Base-by-base conservation (phyloP, 2,888 invertebrate species). In the Nomada goodeniana region DNA sequence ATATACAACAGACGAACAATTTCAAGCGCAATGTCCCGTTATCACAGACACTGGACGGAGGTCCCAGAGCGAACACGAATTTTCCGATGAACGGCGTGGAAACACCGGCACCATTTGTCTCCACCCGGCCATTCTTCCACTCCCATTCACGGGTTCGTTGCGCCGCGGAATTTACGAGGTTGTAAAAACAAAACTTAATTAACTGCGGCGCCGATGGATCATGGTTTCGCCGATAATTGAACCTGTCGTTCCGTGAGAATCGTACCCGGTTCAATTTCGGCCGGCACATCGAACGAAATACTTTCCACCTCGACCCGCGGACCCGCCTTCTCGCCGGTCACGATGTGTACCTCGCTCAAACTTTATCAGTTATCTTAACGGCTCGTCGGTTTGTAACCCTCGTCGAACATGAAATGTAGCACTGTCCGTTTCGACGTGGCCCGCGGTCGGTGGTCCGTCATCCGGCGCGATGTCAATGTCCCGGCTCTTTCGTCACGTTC, bases 401-500 rank as follows among this genome's bases (percentile, higher is more conserved):
- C 63, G 65, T 73, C 74, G 75, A 72, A 70, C 67, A 59, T 67
- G 61, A 67, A 79, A 61, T 61, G 76, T 61, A 59, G n/a, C 67
- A 76, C 65, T 74, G 76, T 71, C 70, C 65, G 71, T 73, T 80
- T 82, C 75, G 80, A 61, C 68, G 53, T 42, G 73, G 47, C 11
- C 15, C 20, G 5, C 20, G 61, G 42, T 61, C 61, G 23, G 55
- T 42, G 71, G 57, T 69, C 61, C 68, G 72, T 82, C 77, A 81
- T 78, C 75, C 78, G 64, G 55, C 10, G 55, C 72, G 76, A 81
- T 82, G 83, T 85, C 82, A 87, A 82, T 73, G 89, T 69, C 81
- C 88, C 78, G 67, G 50, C 75, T 76, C 70, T 81, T 84, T 86
- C 84, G 61, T 87, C 80, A 74, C 61, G 69, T 85, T 82, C 76